Percentiles rank a stretch among this genome's conserved stretches.
Evolutionary conservation across 2,797 vertebrate genomes (phyloP).

Genomic region (Periparus ater): DNA sequence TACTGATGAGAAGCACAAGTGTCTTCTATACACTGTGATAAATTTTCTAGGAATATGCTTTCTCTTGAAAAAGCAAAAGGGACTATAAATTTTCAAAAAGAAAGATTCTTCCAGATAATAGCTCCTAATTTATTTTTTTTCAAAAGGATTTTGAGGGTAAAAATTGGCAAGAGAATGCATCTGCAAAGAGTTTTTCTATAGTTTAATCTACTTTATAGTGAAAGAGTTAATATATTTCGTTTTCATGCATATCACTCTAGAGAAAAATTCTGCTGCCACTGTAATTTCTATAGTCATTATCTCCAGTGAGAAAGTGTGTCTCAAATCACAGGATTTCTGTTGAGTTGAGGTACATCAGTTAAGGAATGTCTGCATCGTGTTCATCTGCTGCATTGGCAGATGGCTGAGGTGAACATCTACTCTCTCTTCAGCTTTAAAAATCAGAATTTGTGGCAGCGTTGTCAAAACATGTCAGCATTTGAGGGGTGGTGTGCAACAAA

Average conservation of each 20-base stretch:
- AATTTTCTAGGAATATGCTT: not conserved
- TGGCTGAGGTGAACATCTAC: conserved; percentile 15
- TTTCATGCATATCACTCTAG: not conserved
- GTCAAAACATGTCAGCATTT: conserved; percentile 19
- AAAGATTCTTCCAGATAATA: not conserved
- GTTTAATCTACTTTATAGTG: not conserved
- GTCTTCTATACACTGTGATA: not conserved
- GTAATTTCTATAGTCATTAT: not conserved
- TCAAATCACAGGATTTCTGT: not conserved
- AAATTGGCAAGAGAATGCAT: not conserved
- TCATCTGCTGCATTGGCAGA: not conserved
- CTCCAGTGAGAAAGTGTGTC: not conserved
- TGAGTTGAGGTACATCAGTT: not conserved
- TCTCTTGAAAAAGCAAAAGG: not conserved
- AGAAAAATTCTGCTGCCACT: not conserved
- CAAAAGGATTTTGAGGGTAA: not conserved
- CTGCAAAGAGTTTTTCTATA: not conserved
- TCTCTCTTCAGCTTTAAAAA: not conserved
- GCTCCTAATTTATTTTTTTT: not conserved
- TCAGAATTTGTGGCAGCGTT: not conserved
- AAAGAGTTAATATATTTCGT: not conserved
- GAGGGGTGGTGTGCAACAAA: not conserved
- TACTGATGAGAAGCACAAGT: not conserved
- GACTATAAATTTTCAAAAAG: not conserved
- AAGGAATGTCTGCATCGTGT: not conserved